A percentile compares a stretch with the other conserved stretches of the same genome.
Conservation (phyloP, 2,113 vertebrate genomes). For the Hiodon alosoides region DNA sequence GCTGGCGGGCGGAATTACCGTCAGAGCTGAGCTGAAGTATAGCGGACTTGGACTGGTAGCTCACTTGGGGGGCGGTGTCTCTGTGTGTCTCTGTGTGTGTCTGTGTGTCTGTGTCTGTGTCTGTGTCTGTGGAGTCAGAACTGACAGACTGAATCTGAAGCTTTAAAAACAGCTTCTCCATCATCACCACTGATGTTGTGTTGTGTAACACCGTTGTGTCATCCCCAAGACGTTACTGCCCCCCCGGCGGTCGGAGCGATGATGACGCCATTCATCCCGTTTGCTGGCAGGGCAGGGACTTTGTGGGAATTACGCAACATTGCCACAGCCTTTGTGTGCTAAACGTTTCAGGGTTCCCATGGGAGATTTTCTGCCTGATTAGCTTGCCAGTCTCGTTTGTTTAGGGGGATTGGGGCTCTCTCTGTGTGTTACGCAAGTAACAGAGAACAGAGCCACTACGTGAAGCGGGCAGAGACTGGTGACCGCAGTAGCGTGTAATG, state of each 20-base stretch:
- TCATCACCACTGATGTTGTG: no score
- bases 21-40: no score
- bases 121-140: no score
- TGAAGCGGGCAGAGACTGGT: no score
- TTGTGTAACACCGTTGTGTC: background rate
- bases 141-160: no score
- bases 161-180: no score
- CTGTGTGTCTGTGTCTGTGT: no score
- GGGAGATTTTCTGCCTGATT: conserved; percentile 47
- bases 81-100: no score
- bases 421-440: conserved; percentile 36
- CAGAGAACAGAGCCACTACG: background rate
- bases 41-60: no score
- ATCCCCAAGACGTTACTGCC: background rate
- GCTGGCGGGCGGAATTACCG: no score
- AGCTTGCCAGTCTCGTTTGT: conserved; percentile 27
- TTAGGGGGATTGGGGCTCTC: conserved; percentile 32
- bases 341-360: conserved; percentile 33
- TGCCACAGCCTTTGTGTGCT: conserved; percentile 30
- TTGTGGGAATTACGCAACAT: conserved; percentile 27
- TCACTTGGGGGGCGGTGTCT: no score
- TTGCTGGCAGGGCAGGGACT: conserved; percentile 1
- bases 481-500: no score
- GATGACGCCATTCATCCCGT: conserved; percentile 12
- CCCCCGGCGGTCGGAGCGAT: background rate